Conservation (phyloP, 2,113 vertebrate genomes). For the Accipiter virgatus region DNA sequence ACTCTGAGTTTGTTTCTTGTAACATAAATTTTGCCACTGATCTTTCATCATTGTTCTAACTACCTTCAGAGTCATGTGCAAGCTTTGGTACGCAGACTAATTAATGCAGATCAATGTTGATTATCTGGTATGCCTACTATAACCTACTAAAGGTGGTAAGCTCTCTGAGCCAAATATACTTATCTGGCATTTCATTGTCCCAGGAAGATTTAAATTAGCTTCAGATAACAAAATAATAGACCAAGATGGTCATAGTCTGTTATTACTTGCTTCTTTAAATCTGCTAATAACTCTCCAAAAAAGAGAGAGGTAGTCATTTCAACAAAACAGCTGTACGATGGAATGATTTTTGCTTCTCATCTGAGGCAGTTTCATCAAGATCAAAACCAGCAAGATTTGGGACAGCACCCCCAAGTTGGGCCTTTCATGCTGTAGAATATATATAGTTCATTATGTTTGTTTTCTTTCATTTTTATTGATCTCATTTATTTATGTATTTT, state of each 20-base stretch:
- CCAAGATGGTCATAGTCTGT: not conserved
- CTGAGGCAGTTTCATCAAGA: not conserved
- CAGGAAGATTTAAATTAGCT: not conserved
- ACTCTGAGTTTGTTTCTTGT: not conserved
- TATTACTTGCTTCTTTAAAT: not conserved
- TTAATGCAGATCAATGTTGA: accelerated
- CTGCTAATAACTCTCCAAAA: not conserved
- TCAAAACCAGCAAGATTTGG: not conserved
- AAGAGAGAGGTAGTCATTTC: not conserved
- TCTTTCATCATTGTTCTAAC: not conserved
- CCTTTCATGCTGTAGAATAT: not conserved
- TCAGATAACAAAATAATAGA: not conserved
- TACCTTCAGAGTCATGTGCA: not conserved
- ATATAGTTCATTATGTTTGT: not conserved
- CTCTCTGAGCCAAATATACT: not conserved
- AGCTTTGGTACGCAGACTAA: not conserved
- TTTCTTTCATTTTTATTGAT: not conserved
- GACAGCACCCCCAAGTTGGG: not conserved
- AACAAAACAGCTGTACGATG: too few species aligned
- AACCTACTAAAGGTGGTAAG: not conserved
- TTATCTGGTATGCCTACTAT: not conserved
- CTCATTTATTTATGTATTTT: not conserved
- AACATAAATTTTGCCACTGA: not conserved
- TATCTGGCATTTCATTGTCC: not conserved
- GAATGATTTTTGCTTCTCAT: not conserved